Evolutionary conservation across 2,888 invertebrate species (phyloP).

Genomic region (Pyrgus malvae): DNA sequence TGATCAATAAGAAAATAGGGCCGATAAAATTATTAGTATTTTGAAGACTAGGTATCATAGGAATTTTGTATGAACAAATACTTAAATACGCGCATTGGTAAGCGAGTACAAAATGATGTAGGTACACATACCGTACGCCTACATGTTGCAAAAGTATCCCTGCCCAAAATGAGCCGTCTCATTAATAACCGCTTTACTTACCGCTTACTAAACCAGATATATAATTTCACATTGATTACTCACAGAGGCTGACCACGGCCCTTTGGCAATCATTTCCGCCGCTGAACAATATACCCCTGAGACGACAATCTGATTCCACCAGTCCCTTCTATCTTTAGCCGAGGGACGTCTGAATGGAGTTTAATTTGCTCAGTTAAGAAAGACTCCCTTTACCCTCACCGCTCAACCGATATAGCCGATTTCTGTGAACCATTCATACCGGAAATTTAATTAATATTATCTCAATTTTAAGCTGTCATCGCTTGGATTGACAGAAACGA

Average conservation of each 20-base stretch:
- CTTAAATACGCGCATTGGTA: too few relatives aligned
- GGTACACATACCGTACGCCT: too few relatives aligned
- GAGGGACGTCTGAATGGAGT: constrained; percentile 29
- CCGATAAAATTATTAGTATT: too few relatives aligned
- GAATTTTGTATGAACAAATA: too few relatives aligned
- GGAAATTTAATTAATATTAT: constrained; percentile 9
- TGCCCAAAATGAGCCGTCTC: too few relatives aligned
- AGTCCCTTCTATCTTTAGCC: constrained; percentile 34
- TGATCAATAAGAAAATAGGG: too few relatives aligned
- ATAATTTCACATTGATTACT: constrained; percentile 7
- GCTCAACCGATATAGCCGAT: constrained; percentile 6
- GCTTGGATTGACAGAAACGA: too few relatives aligned
- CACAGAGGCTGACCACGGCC: constrained; percentile 12
- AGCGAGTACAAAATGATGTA: too few relatives aligned
- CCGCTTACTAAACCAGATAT: too few relatives aligned
- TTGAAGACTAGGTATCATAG: too few relatives aligned
- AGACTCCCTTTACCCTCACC: neutral
- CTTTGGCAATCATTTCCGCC: constrained; percentile 21
- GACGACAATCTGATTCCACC: constrained; percentile 32
- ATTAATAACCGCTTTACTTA: constrained; percentile 5
- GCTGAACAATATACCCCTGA: constrained; percentile 21
- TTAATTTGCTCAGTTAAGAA: constrained; percentile 43
- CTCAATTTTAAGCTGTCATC: constrained; percentile 1
- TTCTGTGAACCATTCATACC: constrained; percentile 4
- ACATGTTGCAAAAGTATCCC: too few relatives aligned